Evolutionary conservation across 2,888 invertebrate genomes (phyloP), one percentile per base, ranked within the genome.

Genomic region (Megaustenia siamemsis): DNA sequence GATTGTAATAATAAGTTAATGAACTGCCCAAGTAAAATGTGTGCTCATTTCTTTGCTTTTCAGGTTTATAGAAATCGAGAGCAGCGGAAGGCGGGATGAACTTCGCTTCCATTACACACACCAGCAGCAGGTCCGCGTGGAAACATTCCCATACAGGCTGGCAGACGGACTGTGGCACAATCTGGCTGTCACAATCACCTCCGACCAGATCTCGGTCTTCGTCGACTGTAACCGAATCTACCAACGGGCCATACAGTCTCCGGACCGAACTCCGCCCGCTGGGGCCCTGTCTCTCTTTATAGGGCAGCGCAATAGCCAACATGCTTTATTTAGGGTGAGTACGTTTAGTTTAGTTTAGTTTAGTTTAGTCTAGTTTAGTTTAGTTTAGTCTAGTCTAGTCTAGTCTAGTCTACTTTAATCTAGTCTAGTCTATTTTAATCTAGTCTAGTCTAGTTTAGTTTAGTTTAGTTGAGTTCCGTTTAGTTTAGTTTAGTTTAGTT

Each of bases 1-100:
- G n/a, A n/a, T n/a, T n/a, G n/a, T n/a, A n/a, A n/a, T n/a, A n/a
- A n/a, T n/a, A n/a, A n/a, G n/a, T n/a, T n/a, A n/a, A n/a, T n/a
- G n/a, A n/a, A n/a, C n/a, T n/a, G n/a, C n/a, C n/a, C n/a, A n/a
- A n/a, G n/a, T n/a, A n/a, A n/a, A n/a, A n/a, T n/a, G n/a, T n/a
- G n/a, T n/a, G n/a, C n/a, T n/a, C n/a, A n/a, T n/a, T n/a, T n/a
- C n/a, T n/a, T 60, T 60, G 6, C 6, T 6, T 60, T 77, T 0
- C 95, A 97, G 97, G 95, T 97, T 97, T 95, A 95, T 97, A 95
- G 97, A 98, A 95, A 95, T 98, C 95, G 97, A 97, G 95, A 97
- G 97, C 93, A 97, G 97, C 95, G 97, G 97, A 90, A 96, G 97
- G 88, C 96, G 96, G 92, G 96, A 97, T 94, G 97, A 97, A 95